These are phyloP conservation scores for Eleginops maclovinus DNA, from an alignment of 2,113 vertebrate species.

Conservation along the genomic window DNA sequence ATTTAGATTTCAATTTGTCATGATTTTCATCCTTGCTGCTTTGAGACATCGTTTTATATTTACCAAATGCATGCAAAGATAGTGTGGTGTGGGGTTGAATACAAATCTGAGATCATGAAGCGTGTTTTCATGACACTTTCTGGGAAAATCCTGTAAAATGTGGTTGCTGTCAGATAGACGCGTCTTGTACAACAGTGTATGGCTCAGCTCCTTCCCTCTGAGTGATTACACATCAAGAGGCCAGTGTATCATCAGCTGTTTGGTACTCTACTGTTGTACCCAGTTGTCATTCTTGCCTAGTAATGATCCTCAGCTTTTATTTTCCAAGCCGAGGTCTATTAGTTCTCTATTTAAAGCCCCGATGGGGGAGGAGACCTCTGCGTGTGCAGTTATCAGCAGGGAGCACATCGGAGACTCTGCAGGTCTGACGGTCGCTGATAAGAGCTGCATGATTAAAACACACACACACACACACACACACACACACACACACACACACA, in stretches of 20 bases:
- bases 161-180: conserved; percentile 13
- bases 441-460: conserved; percentile 77
- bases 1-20: background rate
- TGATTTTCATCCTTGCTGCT: background rate
- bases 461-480: conserved; percentile 29
- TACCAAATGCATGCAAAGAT: conserved; percentile 23
- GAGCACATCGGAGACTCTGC: conserved; percentile 78
- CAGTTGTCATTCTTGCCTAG: conserved; percentile 52
- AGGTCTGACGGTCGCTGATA: conserved; percentile 82
- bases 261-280: conserved; percentile 43
- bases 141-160: conserved; percentile 11
- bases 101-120: conserved; percentile 26
- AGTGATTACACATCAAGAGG: conserved; percentile 49
- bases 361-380: conserved; percentile 68
- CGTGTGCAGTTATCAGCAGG: conserved; percentile 77
- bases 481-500: conserved; percentile 16
- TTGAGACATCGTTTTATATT: conserved; percentile 15
- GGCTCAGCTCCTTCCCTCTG: conserved; percentile 31
- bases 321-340: conserved; percentile 75
- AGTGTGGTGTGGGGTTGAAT: background rate
- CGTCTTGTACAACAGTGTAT: conserved; percentile 5
- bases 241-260: conserved; percentile 64
- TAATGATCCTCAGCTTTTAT: conserved; percentile 77
- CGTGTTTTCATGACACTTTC: conserved; percentile 22
- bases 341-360: conserved; percentile 77